Base-by-base conservation (phyloP, 2,888 invertebrate genomes). In the Nephrotoma appendiculata region DNA sequence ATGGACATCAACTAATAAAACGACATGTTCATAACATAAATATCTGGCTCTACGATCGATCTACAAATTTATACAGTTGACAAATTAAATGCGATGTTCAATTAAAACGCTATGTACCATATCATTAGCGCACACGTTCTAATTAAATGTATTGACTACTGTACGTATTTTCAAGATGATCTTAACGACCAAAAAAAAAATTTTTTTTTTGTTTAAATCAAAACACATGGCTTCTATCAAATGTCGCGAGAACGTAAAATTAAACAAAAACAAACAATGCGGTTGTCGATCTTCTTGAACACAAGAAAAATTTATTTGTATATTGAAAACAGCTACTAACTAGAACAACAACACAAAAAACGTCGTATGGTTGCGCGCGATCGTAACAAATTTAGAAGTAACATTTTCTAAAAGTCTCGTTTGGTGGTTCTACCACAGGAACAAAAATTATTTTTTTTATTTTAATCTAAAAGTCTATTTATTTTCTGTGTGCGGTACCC, bases 201-300 rank as follows among this genome's bases (percentile, higher is more conserved):
- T 3, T 52, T 52, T 31, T 19, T 31, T 71, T 71, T 71, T 85
- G 42, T 43, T 44, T 85, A 85, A 85, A 85, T 44, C 44, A 44
- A 85, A 85, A 85, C 85, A 85, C 85, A 85, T 85, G 85, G 85
- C 85, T 85, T 85, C 85, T 85, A 85, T 85, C 85, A 44, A 85
- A 85, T 85, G 85, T 85, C 85, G 85, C 85, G 43, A 43, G 44
- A 85, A 85, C 41, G 43, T 43, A 85, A 85, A 85, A 44, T 85
- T 42, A 85, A 85, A 85, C 19, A 44, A 42, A 85, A 85, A 42
- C 19, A 41, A 43, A 85, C 43, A 44, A 44, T 85, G 85, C 44
- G 85, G 85, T 85, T 71, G 71, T 71, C 71, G 71, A 71, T 71
- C 71, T 71, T 71, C 71, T 71, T 31, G 71, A 71, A 71, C 71